Percentiles rank a stretch among this genome's conserved stretches.
phyloP scores from a whole-genome alignment of 2,888 invertebrate genomes.

The Bhutanitis thaidina region DNA sequence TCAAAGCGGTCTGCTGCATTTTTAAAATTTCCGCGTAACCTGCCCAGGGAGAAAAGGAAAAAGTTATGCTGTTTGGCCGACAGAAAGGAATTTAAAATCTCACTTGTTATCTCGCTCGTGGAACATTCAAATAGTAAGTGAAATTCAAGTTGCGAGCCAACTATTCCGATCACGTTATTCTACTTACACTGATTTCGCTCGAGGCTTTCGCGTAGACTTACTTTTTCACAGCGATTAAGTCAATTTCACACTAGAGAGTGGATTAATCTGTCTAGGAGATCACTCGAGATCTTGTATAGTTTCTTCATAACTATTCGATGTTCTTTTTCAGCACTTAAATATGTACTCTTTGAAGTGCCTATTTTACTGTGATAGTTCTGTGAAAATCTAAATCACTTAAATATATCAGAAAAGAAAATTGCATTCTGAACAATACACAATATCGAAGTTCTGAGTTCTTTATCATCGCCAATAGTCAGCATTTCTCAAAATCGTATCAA shows the following conservation, averaged over 20 bases:
- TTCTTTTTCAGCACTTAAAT: no score
- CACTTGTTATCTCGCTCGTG: conserved; percentile 1
- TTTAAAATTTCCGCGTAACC: conserved; percentile 47
- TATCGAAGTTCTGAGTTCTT: no score
- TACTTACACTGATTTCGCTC: conserved; percentile 35
- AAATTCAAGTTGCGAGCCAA: conserved; percentile 15
- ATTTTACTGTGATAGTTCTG: background rate
- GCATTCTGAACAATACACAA: no score
- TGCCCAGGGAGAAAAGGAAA: conserved; percentile 41
- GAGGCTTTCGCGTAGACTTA: conserved; percentile 28
- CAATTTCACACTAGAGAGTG: conserved; percentile 45
- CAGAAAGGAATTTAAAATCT: conserved; percentile 7
- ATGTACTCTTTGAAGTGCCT: no score
- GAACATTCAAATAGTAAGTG: conserved; percentile 12
- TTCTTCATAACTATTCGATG: no score
- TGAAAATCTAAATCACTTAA: conserved; percentile 20
- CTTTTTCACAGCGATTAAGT: conserved; percentile 43
- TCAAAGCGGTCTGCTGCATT: conserved; percentile 63
- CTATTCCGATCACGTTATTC: conserved; percentile 41
- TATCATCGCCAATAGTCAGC: no score
- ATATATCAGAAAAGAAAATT: no score
- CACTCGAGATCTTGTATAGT: no score
- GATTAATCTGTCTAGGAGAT: conserved; percentile 7
- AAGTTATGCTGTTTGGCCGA: conserved; percentile 33
- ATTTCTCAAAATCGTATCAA: no score